A percentile compares a stretch with the other conserved stretches of the same genome.
These are phyloP conservation scores for Zaprionus lachaisei DNA, from an alignment of 1,140 invertebrate species.

Conservation along the genomic window DNA sequence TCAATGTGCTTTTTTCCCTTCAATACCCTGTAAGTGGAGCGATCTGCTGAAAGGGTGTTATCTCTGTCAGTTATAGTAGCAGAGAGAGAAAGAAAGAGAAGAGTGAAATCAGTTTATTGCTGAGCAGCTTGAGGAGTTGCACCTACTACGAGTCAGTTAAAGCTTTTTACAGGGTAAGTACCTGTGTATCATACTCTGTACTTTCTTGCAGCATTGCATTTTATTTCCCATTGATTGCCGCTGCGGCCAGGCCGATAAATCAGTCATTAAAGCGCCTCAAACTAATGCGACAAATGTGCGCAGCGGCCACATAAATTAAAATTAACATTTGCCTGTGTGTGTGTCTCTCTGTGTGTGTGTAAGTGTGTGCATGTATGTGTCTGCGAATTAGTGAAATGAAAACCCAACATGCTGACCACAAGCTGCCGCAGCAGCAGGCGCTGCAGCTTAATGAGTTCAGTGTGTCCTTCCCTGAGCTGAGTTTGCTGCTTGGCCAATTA, in stretches of 20 bases:
- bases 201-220: neutral
- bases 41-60: neutral
- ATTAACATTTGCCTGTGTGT: constrained; percentile 67
- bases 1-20: constrained; percentile 30
- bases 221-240: constrained; percentile 26
- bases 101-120: neutral
- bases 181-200: neutral
- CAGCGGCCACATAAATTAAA: constrained; percentile 77
- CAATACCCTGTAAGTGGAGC: neutral
- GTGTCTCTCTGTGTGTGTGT: constrained; percentile 16
- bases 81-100: neutral
- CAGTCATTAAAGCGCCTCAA: constrained; percentile 78
- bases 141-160: too few species aligned
- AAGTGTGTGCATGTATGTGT: constrained; percentile 12
- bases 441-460: constrained; percentile 73
- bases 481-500: constrained; percentile 47
- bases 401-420: constrained; percentile 74
- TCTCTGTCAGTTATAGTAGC: neutral
- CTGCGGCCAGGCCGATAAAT: constrained; percentile 70
- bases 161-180: neutral
- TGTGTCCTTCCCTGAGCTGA: neutral
- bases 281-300: constrained; percentile 78
- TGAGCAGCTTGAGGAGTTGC: neutral
- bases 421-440: constrained; percentile 68
- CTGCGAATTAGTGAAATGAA: constrained; percentile 78